A percentile compares a stretch with the other conserved stretches of the same genome.
phyloP scores from a whole-genome alignment of 2,113 vertebrate genomes.

The Andinoacara biseriatus region DNA sequence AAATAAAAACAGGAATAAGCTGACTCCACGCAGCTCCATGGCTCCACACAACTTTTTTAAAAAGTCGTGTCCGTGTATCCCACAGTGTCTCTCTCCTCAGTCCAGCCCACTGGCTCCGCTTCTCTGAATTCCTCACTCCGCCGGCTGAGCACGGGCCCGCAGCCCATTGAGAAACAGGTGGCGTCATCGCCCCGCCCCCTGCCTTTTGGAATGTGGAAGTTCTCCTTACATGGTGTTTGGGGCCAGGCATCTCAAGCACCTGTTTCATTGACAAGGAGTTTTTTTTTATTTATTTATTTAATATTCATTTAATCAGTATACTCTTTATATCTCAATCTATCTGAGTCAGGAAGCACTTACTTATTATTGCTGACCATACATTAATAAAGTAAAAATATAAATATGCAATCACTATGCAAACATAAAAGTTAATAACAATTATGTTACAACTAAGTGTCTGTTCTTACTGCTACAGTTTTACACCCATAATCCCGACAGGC shows the following conservation, averaged over 20 bases:
- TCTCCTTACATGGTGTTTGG: constrained; percentile 59
- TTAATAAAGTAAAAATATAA: not conserved
- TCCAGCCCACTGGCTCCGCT: constrained; percentile 18
- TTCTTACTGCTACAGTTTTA: not conserved
- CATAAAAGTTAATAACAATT: not conserved
- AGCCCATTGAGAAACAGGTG: constrained; percentile 79
- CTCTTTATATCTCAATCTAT: not conserved
- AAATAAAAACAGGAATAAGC: constrained; percentile 72
- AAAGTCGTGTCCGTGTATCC: constrained; percentile 1
- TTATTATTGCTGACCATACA: not conserved
- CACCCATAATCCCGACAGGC: not conserved
- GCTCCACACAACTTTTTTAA: constrained; percentile 32
- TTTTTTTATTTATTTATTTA: not conserved
- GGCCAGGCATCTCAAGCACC: constrained; percentile 32
- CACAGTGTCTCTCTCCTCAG: not conserved
- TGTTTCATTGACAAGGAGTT: constrained; percentile 59
- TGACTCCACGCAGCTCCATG: constrained; percentile 74
- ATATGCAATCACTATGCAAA: not conserved
- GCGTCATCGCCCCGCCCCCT: constrained; percentile 69
- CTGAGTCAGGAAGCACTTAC: not conserved
- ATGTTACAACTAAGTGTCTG: not conserved
- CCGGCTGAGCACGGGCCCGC: constrained; percentile 44
- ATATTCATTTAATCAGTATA: not conserved
- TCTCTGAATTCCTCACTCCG: constrained; percentile 5
- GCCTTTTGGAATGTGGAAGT: constrained; percentile 71